Conservation (phyloP, 2,888 invertebrate genomes). For the Drosophila formosana region DNA sequence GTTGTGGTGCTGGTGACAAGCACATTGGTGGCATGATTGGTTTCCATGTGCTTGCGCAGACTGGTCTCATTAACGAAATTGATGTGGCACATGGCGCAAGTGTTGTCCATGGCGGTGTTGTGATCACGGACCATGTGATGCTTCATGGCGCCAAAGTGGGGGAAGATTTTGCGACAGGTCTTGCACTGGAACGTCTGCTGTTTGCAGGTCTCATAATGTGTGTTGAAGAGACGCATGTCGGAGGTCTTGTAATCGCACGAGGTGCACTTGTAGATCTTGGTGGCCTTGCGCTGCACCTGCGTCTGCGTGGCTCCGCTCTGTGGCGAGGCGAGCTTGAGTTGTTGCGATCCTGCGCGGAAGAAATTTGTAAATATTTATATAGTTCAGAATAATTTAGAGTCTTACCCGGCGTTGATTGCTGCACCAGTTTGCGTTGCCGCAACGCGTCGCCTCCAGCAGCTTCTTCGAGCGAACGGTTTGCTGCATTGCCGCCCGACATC, state of each 20-base stretch:
- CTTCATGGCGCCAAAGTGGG: conserved; percentile 83
- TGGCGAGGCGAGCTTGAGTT: conserved; percentile 75
- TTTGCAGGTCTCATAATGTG: conserved; percentile 85
- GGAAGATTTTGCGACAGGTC: conserved; percentile 84
- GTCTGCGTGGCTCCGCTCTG: conserved; percentile 68
- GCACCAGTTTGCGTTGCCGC: conserved; percentile 72
- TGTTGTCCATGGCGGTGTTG: conserved; percentile 83
- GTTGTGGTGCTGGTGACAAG: conserved; percentile 82
- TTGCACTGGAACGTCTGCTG: conserved; percentile 85
- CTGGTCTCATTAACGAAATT: conserved; percentile 84
- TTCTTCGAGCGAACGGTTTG: conserved; percentile 70
- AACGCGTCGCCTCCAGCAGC: conserved; percentile 55
- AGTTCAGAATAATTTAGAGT: too few relatives aligned
- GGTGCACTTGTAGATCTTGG: conserved; percentile 85
- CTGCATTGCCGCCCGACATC: conserved; percentile 78
- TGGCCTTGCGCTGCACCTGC: conserved; percentile 80
- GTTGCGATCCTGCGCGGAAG: conserved; percentile 34
- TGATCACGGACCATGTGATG: conserved; percentile 85
- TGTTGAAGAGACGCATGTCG: conserved; percentile 84
- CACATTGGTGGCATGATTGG: conserved; percentile 84
- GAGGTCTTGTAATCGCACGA: conserved; percentile 85
- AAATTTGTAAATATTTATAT: neutral
- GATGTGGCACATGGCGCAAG: conserved; percentile 84
- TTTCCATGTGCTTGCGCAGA: conserved; percentile 85
- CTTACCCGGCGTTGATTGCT: conserved; percentile 64